A percentile compares a stretch with the other conserved stretches of the same genome.
phyloP scores from a whole-genome alignment of 2,797 vertebrate genomes.

The Sebastes nivosus region DNA sequence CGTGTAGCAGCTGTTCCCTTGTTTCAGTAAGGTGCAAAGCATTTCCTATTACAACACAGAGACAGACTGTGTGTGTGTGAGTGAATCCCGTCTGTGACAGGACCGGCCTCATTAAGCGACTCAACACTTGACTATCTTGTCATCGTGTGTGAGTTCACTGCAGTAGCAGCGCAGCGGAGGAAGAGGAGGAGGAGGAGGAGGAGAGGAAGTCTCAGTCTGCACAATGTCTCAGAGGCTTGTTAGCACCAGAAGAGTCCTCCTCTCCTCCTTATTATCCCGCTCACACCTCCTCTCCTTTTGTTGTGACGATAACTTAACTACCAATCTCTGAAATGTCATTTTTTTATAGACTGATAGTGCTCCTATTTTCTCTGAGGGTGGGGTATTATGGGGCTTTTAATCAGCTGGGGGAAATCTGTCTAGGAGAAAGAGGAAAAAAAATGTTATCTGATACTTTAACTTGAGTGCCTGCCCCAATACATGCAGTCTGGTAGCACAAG shows the following conservation, averaged over 20 bases:
- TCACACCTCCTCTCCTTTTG: neutral
- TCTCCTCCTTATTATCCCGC: conserved; percentile 17
- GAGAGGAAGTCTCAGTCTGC: neutral
- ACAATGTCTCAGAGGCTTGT: conserved; percentile 19
- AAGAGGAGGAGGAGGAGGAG: neutral
- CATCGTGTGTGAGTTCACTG: conserved; percentile 16
- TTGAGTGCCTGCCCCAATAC: neutral
- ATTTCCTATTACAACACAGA: neutral
- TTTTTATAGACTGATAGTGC: neutral
- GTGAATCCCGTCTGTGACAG: conserved; percentile 30
- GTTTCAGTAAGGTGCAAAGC: neutral
- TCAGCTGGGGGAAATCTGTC: neutral
- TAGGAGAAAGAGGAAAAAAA: neutral
- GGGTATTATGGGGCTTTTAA: neutral
- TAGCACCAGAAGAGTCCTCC: conserved; percentile 18
- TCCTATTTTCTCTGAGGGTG: neutral
- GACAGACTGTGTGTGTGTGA: neutral
- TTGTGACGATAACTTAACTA: too few species aligned
- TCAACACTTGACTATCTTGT: conserved; percentile 27
- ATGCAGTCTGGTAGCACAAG: neutral
- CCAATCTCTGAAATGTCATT: neutral
- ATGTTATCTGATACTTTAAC: neutral
- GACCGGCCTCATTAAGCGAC: conserved; percentile 34
- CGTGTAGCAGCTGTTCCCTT: conserved; percentile 3
- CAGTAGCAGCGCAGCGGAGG: conserved; percentile 14